Percentiles rank a stretch among this genome's conserved stretches.
These are phyloP conservation scores for Balanococcus diminutus DNA, from an alignment of 2,888 invertebrate genomes.

Conservation along the genomic window DNA sequence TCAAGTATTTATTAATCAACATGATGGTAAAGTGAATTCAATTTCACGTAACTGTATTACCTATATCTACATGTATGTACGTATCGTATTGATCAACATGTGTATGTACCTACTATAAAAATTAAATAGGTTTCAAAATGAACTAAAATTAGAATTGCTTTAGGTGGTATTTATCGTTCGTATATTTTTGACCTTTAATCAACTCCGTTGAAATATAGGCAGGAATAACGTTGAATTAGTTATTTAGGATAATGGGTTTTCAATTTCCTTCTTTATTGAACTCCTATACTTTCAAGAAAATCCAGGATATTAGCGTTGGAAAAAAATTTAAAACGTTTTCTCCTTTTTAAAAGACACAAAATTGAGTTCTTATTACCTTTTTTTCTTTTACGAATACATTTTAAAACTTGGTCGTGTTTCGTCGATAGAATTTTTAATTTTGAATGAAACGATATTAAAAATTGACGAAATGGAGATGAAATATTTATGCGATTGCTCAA, in stretches of 20 bases:
- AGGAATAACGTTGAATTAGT: neutral
- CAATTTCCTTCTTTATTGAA: constrained; percentile 1
- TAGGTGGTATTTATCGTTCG: no score
- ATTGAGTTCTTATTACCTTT: neutral
- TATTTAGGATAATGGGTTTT: constrained; percentile 7
- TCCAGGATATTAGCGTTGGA: constrained; percentile 22
- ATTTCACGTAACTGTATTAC: no score
- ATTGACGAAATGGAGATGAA: neutral
- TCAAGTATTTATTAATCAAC: neutral
- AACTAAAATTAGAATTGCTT: no score
- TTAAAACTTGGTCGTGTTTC: neutral
- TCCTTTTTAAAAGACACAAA: neutral
- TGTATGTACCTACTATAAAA: no score
- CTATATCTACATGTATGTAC: no score
- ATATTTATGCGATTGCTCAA: constrained; percentile 8
- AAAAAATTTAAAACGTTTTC: constrained; percentile 19
- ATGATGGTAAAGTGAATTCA: neutral
- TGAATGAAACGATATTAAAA: neutral
- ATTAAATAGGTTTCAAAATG: no score
- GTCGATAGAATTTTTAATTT: neutral
- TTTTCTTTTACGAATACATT: constrained; percentile 1
- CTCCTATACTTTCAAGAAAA: constrained; percentile 9
- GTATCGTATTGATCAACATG: no score
- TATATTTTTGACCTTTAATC: neutral
- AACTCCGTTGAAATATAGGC: neutral